A percentile compares a stretch with the other conserved stretches of the same genome.
phyloP scores from a whole-genome alignment of 2,113 vertebrate species.

The Vombatus ursinus region DNA sequence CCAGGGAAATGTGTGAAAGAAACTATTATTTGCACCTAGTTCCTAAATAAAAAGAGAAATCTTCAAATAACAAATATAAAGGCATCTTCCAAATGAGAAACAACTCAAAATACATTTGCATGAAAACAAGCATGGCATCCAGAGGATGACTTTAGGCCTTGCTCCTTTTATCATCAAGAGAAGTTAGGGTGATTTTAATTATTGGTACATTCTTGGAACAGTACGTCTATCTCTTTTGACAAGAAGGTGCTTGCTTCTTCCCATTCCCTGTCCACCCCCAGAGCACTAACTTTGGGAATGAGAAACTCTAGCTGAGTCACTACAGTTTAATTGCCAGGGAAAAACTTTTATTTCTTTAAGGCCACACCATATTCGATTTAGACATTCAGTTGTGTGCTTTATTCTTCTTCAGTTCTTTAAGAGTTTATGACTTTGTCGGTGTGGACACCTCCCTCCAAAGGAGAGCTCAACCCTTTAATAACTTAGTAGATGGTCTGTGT shows the following conservation, averaged over 20 bases:
- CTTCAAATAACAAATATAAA: background rate
- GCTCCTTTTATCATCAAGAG: background rate
- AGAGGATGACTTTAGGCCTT: conserved; percentile 6
- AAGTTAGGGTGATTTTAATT: background rate
- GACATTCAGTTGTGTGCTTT: background rate
- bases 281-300: background rate
- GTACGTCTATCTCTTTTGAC: background rate
- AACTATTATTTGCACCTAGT: background rate
- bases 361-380: background rate
- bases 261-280: background rate
- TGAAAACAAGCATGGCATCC: background rate
- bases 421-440: background rate
- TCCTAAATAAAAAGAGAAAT: conserved; percentile 16
- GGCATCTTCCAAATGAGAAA: background rate
- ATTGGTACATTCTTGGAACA: background rate
- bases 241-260: background rate
- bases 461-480: background rate
- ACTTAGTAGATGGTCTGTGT: background rate
- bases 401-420: background rate
- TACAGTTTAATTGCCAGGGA: background rate
- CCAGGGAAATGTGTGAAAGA: background rate
- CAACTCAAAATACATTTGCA: background rate
- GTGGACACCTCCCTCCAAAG: background rate
- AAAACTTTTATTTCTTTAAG: background rate
- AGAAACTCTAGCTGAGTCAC: background rate